These are phyloP conservation scores for Aphrocallistes beatrix DNA, from an alignment of 37 sponge, comb jelly and placozoan genomes.

Conservation along the genomic window DNA sequence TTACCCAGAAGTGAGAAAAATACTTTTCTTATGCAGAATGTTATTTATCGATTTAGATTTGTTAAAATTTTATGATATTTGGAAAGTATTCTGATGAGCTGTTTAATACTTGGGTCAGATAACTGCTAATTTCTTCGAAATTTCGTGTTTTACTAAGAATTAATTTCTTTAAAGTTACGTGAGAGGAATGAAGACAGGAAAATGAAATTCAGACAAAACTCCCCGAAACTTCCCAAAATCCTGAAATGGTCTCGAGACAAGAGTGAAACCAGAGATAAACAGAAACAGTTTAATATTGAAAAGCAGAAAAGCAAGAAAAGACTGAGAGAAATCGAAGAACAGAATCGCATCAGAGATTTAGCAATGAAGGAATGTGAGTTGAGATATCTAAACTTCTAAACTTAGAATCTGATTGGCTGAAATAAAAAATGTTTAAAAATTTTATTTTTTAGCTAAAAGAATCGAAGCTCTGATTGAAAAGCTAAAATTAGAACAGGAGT, in stretches of 20 bases:
- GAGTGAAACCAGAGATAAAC: not conserved
- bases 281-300: not conserved
- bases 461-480: not conserved
- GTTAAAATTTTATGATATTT: no score
- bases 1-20: no score
- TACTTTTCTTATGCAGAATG: no score
- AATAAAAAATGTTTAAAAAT: no score
- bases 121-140: no score
- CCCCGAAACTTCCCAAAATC: not conserved
- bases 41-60: no score
- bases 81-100: no score
- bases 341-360: not conserved
- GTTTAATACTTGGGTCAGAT: no score
- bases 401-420: no score
- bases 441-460: not conserved
- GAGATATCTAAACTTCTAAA: no score
- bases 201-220: not conserved
- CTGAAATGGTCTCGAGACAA: not conserved
- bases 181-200: slow-evolving; percentile 19
- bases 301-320: not conserved
- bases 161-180: not conserved
- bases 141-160: no score
- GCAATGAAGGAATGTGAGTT: not conserved
- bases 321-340: not conserved
- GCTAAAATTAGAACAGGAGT: not conserved